A percentile compares a stretch with the other conserved stretches of the same genome.
Evolutionary conservation across 2,797 vertebrate species (phyloP).

Genomic region (Hemibagrus guttatus): DNA sequence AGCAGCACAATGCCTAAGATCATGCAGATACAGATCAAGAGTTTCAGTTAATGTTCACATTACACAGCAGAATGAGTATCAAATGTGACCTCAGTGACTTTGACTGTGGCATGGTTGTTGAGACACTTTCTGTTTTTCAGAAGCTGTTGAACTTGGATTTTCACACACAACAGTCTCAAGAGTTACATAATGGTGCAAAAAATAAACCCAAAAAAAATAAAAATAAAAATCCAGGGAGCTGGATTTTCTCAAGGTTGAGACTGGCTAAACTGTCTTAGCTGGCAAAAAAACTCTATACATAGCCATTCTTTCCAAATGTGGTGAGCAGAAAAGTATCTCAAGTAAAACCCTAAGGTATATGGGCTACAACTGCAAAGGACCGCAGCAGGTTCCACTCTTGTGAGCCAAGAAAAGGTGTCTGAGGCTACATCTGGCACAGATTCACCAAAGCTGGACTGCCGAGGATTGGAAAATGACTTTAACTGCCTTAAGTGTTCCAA

Average conservation of each 20-base stretch:
- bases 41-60: background rate
- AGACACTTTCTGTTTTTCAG: background rate
- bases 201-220: background rate
- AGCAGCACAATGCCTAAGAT: background rate
- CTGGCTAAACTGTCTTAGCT: background rate
- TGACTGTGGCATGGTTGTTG: background rate
- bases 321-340: background rate
- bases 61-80: background rate
- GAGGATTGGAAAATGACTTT: background rate
- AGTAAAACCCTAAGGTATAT: background rate
- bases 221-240: background rate
- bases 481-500: background rate
- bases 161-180: background rate
- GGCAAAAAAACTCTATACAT: background rate
- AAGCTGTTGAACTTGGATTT: background rate
- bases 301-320: background rate
- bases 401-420: background rate
- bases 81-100: background rate
- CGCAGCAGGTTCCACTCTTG: background rate
- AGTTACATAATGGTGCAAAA: background rate
- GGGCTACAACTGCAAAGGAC: background rate
- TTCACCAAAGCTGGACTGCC: background rate
- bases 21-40: background rate
- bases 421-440: background rate
- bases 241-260: background rate